Base-by-base conservation (phyloP, 2,113 vertebrate species). In the Chionodraco myersi region DNA sequence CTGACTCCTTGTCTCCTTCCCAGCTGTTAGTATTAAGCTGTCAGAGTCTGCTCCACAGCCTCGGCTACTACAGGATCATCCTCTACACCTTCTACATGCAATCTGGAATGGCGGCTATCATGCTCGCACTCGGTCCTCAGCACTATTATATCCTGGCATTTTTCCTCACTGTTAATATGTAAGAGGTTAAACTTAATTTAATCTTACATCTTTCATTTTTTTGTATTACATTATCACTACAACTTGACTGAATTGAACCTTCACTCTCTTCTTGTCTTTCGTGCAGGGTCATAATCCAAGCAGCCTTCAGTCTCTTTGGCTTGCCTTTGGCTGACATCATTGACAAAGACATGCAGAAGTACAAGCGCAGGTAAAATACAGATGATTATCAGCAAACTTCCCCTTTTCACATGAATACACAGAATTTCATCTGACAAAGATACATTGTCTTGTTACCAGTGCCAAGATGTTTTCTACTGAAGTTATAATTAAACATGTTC, bases 261-360 rank as follows among this genome's bases (percentile, higher is more conserved):
- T 4, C 54, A 7, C 10, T 54, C 6, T 80, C n/a, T 63, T 59
- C 47, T 41, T 41, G 2, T 71, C n/a, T 8, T 58, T n/a, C 52
- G 1, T 69, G 23, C 85, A 98, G 97, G 96, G 87, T 97, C 41
- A 53, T 96, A 65, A 90, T 97, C 34, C 95, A 96, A 63, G 96
- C 96, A 70, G 85, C 95, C 4, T 98, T 96, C 91, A 97, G 96
- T 89, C 94, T 98, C 59, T 98, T 99, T 88, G 93, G 95, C 62
- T 90, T 98, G 87, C 97, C 96, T 34, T 84, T 98, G 92, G 96
- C 96, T 83, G 97, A 98, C 86, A 96, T 97, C 84, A 89, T 97
- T 7, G 95, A 98, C 89, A 94, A 91, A 61, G 96, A 97, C 91
- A 79, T 97, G 75, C 90, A 95, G 69, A 97, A 92, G 77, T 92